Evolutionary conservation across 2,888 invertebrate species (phyloP), one percentile per base, ranked within the genome.

Genomic region (Agrochola macilenta): DNA sequence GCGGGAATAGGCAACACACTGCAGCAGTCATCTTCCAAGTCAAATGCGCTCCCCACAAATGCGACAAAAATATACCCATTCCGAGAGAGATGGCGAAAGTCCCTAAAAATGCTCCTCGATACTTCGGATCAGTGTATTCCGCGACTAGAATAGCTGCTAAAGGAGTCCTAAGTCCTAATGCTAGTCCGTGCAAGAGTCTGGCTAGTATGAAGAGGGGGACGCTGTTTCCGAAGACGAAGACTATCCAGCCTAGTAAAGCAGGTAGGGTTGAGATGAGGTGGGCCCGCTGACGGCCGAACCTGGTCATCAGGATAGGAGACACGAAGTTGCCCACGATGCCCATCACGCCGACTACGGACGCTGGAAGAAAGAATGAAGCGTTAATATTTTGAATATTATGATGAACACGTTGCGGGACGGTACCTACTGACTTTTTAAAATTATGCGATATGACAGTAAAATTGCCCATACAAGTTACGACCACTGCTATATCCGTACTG

Each of bases 71-170:
- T 75, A 98, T 97, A 0, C 98, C 98, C 69, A 97, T 70, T 0
- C 98, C 97, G 52, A 98, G 95, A 0, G 97, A 97, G 71, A 98
- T 96, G 0, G 97, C 97, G 43, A 97, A 97, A 0, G 97, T 97
- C 23, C 98, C 97, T 52, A 98, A 94, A 57, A 98, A 96, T 1
- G 97, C 96, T 8, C 98, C 98, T 74, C 98, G 95, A 76, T 97
- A 97, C 87, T 96, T 97, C 0, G 97, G 98, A 77, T 97, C 97
- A 0, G 97, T 97, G 78, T 97, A 97, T 92, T 97, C 97, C 0
- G 97, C 97, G 52, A 97, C 97, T 88, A 97, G 95, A 43, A 97
- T 97, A 0, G 97, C 96, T 23, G 96, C 96, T 80, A 97, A 88
- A 0, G 97, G 95, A 0, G 97, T 97, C 46, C 97, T 89, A 11